These are phyloP conservation scores for Drosophila stalkeri DNA, from an alignment of 2,888 invertebrate genomes.

Conservation along the genomic window DNA sequence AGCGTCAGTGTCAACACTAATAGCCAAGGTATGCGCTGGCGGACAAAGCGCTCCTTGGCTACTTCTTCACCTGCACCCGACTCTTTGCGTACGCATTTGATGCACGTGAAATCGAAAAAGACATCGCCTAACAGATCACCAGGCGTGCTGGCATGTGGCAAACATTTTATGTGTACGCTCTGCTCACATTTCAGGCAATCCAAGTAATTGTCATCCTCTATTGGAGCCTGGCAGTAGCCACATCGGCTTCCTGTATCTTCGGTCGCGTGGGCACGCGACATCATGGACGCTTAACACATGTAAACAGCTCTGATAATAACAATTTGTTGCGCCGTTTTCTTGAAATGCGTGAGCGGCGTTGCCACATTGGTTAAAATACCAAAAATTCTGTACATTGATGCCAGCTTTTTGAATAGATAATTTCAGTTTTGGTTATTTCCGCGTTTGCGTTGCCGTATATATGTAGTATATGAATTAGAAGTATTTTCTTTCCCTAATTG, in stretches of 20 bases:
- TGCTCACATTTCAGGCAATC: conserved; percentile 87
- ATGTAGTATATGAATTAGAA: rapidly evolving
- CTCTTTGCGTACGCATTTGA: conserved; percentile 87
- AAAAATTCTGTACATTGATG: neutral
- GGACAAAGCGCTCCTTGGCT: conserved; percentile 86
- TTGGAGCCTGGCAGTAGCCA: conserved; percentile 56
- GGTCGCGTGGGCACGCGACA: conserved; percentile 20
- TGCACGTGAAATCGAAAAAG: conserved; percentile 90
- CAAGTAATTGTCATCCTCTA: conserved; percentile 86
- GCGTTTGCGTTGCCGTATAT: neutral
- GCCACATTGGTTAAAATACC: conserved; percentile 38
- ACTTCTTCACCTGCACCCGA: conserved; percentile 83
- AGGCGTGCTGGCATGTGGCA: conserved; percentile 89
- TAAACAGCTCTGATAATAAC: conserved; percentile 27
- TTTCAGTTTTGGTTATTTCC: neutral
- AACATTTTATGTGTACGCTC: conserved; percentile 89
- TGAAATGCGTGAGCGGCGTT: conserved; percentile 20
- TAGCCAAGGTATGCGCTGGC: conserved; percentile 91
- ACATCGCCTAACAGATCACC: conserved; percentile 91
- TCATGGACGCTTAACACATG: conserved; percentile 29
- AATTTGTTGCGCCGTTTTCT: conserved; percentile 34
- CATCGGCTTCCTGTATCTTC: conserved; percentile 26
- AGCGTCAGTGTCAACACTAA: conserved; percentile 90
- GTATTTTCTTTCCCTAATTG: neutral
- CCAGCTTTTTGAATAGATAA: neutral